Conservation (phyloP, 92 coral and sea anemone species). For the Pocillopora grandis region DNA sequence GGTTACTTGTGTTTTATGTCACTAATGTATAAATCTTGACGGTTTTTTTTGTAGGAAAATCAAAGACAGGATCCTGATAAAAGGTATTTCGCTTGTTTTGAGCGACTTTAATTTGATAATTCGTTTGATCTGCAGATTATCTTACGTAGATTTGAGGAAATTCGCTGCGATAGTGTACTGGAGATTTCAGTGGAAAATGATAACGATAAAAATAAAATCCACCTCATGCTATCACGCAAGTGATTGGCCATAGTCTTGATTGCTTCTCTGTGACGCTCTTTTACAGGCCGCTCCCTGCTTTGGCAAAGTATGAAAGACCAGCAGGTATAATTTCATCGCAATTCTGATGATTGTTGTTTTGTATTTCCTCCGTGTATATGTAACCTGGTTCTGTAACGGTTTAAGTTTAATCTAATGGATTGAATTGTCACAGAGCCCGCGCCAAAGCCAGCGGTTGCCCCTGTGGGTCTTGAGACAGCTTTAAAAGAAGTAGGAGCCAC, state of each 20-base stretch:
- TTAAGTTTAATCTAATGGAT: background rate
- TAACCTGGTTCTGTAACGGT: background rate
- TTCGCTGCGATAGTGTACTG: too few species aligned
- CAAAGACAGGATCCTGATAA: constrained; percentile 35
- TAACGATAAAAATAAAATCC: background rate
- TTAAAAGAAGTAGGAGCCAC: constrained; percentile 92
- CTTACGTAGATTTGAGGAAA: too few species aligned
- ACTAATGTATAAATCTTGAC: background rate
- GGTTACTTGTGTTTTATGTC: background rate
- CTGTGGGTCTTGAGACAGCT: constrained; percentile 97
- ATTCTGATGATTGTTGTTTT: background rate
- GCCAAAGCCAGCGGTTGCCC: constrained; percentile 71
- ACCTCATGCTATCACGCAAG: background rate
- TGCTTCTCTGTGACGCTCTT: background rate
- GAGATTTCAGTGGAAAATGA: background rate
- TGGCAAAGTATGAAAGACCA: constrained; percentile 42
- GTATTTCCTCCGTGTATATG: background rate
- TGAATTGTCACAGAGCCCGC: constrained; percentile 12
- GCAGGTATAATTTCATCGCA: constrained; percentile 14
- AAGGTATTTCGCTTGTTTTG: background rate
- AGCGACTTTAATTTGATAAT: background rate
- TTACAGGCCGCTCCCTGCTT: constrained; percentile 35
- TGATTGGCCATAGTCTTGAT: background rate
- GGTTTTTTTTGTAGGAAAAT: constrained; percentile 6
- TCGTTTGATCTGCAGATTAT: background rate